Evolutionary conservation across 2,888 invertebrate species (phyloP), one percentile per base, ranked within the genome.

Genomic region (Ennomos fuscantarius): DNA sequence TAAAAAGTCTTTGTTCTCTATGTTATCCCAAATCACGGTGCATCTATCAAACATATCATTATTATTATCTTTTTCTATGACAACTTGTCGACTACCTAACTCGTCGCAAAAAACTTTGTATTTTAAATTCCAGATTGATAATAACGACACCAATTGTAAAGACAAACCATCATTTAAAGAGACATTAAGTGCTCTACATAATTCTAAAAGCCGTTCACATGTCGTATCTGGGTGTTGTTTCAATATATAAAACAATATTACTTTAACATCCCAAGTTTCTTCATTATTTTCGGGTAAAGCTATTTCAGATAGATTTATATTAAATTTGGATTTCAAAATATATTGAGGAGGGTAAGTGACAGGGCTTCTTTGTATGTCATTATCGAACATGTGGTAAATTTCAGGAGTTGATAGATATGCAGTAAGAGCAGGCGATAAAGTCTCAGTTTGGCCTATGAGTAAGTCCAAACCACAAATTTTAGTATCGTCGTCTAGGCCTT

Each of bases 241-340:
- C 60, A 92, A 74, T 60, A 90, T 82, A 63, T 86, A 85, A 74
- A 89, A 89, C n/a, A 92, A 68, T 54, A 91, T 76, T 33, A 89
- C 83, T 78, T 91, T 90, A 0, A 82, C 85, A 77, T 92, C 89
- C 89, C 89, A 90, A 13, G 91, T 91, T 76, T 89, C 89, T 76
- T 91, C 92, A 36, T 81, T 84, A 61, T 78, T 82, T 69, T 89
- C 90, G n/a, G 89, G 84, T 44, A 90, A 72, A 51, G 85, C 79
- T 57, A 92, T 79, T 63, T 91, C 89, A 13, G 84, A 77, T 55
- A 91, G 76, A 72, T 88, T 86, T 11, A 92, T 87, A 66, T 89
- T 87, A 63, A 89, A 92, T 73, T 89, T 91, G 2, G 79, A 74
- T 71, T 89, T 89, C 8, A 92, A 74, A 45, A 88, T 76, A 59